phyloP scores from a whole-genome alignment of 1,140 invertebrate species.

The Stegodyphus mimosarum region DNA sequence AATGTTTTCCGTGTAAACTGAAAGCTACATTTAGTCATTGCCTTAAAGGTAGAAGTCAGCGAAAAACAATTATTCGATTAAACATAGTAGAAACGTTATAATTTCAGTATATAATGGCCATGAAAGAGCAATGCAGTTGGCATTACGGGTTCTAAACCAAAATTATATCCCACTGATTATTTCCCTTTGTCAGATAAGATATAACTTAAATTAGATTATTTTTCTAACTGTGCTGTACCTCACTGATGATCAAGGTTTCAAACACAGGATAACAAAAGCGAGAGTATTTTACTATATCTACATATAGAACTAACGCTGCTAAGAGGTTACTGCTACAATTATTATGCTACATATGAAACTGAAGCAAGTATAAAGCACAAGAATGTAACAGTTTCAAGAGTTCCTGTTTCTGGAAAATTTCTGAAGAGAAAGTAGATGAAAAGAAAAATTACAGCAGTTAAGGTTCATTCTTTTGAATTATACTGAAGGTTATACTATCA shows the following conservation, averaged over 20 bases:
- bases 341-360: constrained; percentile 9
- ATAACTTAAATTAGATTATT: neutral
- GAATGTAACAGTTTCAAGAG: neutral
- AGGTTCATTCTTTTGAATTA: neutral
- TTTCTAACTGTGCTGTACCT: neutral
- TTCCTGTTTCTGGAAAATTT: neutral
- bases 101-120: no score
- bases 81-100: no score
- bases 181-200: neutral
- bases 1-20: no score
- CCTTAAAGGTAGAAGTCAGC: no score
- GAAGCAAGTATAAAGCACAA: constrained; percentile 6
- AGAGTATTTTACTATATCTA: constrained; percentile 6
- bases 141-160: no score
- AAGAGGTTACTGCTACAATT: constrained; percentile 8
- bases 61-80: no score
- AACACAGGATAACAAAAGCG: neutral
- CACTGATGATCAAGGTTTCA: neutral
- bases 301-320: neutral
- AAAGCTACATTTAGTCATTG: no score
- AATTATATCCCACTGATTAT: no score
- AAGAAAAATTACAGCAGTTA: neutral
- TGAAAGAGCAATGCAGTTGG: no score
- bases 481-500: no score
- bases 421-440: neutral